phyloP scores from a whole-genome alignment of 2,113 vertebrate genomes.

The Oncorhynchus keta region DNA sequence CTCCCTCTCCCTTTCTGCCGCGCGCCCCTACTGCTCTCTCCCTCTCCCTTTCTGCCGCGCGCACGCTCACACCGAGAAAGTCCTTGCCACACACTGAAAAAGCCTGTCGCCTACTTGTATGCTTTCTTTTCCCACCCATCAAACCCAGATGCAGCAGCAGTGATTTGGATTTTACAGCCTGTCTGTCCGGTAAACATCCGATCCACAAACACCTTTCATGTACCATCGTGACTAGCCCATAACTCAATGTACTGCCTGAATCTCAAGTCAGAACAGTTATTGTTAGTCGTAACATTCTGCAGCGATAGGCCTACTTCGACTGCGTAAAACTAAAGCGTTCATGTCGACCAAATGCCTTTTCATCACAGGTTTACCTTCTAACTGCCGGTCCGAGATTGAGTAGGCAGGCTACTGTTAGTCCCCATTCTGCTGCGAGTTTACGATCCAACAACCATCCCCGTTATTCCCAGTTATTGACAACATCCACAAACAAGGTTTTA shows the following conservation, averaged over 20 bases:
- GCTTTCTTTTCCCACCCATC: no score
- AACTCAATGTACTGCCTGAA: no score
- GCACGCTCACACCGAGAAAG: background rate
- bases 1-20: no score
- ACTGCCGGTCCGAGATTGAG: slow-evolving; percentile 45
- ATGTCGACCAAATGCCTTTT: no score
- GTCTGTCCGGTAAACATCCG: no score
- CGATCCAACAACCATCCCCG: slow-evolving; percentile 61
- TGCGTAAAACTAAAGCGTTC: no score
- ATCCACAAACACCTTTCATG: no score
- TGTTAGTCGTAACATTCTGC: no score
- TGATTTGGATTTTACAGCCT: background rate
- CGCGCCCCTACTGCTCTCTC: slow-evolving; percentile 15
- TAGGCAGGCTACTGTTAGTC: slow-evolving; percentile 53
- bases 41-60: slow-evolving; percentile 27
- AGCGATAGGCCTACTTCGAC: background rate
- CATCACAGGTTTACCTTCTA: slow-evolving; percentile 58
- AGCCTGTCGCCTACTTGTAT: background rate
- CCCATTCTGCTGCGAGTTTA: slow-evolving; percentile 69
- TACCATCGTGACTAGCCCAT: no score
- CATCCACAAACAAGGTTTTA: slow-evolving; percentile 59
- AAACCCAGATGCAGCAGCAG: slow-evolving; percentile 39
- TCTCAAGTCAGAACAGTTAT: no score
- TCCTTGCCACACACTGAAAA: slow-evolving; percentile 1
- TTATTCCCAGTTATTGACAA: slow-evolving; percentile 47